Conservation (phyloP, 2,797 vertebrate genomes). For the Notolabrus celidotus region DNA sequence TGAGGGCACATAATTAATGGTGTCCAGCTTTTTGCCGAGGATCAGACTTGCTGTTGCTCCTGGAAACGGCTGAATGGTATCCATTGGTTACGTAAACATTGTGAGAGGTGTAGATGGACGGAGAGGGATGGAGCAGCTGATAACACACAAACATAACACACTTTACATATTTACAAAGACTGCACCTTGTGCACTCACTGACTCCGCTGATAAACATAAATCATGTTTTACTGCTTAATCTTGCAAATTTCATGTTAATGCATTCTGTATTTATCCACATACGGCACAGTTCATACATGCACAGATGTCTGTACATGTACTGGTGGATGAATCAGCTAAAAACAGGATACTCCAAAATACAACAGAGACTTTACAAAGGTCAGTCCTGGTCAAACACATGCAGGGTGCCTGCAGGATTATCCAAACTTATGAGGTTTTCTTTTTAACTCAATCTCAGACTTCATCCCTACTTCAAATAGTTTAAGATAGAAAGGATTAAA, state of each 20-base stretch:
- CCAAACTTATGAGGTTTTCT: not conserved
- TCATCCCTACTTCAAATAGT: not conserved
- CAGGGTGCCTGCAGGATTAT: too few relatives aligned
- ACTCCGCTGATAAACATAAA: not conserved
- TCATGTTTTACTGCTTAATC: not conserved
- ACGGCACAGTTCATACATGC: too few relatives aligned
- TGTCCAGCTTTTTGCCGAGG: constrained; percentile 24
- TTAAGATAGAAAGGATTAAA: too few relatives aligned
- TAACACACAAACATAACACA: not conserved
- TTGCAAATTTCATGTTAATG: too few relatives aligned
- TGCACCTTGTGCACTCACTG: not conserved
- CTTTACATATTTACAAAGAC: not conserved
- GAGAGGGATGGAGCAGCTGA: constrained; percentile 22
- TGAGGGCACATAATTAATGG: constrained; percentile 10
- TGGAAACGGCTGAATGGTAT: constrained; percentile 60
- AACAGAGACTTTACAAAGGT: not conserved
- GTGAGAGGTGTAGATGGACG: constrained; percentile 15
- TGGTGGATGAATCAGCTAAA: not conserved
- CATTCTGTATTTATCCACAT: too few relatives aligned
- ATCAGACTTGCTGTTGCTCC: constrained; percentile 59
- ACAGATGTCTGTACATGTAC: not conserved
- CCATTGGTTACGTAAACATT: constrained; percentile 68
- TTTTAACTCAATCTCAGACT: not conserved
- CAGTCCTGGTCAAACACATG: not conserved
- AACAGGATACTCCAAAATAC: not conserved